Evolutionary conservation across 2,113 vertebrate genomes (phyloP), one percentile per base, ranked within the genome.

Genomic region (Barbus barbus): DNA sequence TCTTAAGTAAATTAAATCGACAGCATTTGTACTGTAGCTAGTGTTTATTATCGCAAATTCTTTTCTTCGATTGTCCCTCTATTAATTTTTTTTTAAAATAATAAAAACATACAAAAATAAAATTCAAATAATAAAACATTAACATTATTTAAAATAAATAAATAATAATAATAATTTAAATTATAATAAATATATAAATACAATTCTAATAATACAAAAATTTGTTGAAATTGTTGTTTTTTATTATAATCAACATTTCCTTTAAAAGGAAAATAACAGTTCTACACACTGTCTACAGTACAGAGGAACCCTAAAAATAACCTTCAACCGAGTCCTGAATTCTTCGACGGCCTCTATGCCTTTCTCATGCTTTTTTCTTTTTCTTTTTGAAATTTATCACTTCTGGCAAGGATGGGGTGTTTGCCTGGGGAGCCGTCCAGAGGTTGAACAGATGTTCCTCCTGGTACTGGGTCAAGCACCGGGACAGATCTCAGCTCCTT

Each of bases 381-480:
- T 80, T 33, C 16, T 67, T 74, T 81, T 78, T 69, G 67, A 90
- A 73, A 93, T 94, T 93, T 92, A 92, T 89, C 71, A 72, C 88
- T 83, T 75, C 87, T 73, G 26, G 83, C 79, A 88, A 89, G 91
- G 91, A 90, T 90, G 90, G 88, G 91, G 92, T 86, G 91, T 90
- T 84, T 88, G 81, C 69, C 22, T 81, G 79, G 75, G 78, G 79
- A 86, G 90, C 87, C 79, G 5, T 89, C 88, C 89, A 92, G 83
- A 91, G 93, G 89, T 93, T 88, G 92, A 91, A 87, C 92, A 95
- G 90, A 90, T 93, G 86, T 91, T 92, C 71, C 26, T 76, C 90
- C 85, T 85, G 63, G 85, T 44, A 74, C 48, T 13, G 72, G 44
- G 22, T 44, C 36, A 60, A 78, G 41, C 24, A 56, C 31, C 28